Base-by-base conservation (phyloP, 2,113 vertebrate species). In the Sturnus vulgaris region DNA sequence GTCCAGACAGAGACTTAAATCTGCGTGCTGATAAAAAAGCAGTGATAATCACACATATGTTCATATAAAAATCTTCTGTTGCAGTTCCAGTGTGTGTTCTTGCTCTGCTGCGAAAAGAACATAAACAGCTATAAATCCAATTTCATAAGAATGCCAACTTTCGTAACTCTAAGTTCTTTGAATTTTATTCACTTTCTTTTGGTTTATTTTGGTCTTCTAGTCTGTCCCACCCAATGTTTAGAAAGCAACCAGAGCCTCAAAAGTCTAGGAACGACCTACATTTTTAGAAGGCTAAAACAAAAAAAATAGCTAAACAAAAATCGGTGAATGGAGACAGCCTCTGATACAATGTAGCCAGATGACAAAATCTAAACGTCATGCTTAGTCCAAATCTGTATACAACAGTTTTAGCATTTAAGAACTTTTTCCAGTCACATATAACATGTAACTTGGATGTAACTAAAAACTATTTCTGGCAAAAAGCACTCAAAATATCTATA, bases 221-320 rank as follows among this genome's bases (percentile, higher is more conserved):
- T 39, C 95, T 46, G 84, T 82, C 84, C 95, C 77, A 95, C 91
- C 96, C 96, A 97, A 96, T 93, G 94, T 96, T 98, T 97, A 97
- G 95, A 97, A 94, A 97, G 96, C 96, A 97, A 93, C 68, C 82
- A 56, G 78, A 97, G 73, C 80, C 92, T 96, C 83, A 82, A 46
- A 95, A 93, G 61, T 64, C 80, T 89, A 78, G 71, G 66, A 72
- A 81, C 89, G 71, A 85, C 82, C 93, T 65, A 91, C 86, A 90
- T 94, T 95, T 97, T 95, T 68, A 92, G 88, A 95, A 89, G 30
- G 33, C 76, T 73, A 71, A 70, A 81, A 91, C 6, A 24, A 90
- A 93, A 92, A 90, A 63, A 81, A 69, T 0, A 22, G 65, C 33
- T 85, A 76, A 94, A 79, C 61, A 92, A 81, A 81, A 65, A 66